These are phyloP conservation scores for Pemphredon lugubris DNA, from an alignment of 2,888 invertebrate genomes.

Conservation along the genomic window DNA sequence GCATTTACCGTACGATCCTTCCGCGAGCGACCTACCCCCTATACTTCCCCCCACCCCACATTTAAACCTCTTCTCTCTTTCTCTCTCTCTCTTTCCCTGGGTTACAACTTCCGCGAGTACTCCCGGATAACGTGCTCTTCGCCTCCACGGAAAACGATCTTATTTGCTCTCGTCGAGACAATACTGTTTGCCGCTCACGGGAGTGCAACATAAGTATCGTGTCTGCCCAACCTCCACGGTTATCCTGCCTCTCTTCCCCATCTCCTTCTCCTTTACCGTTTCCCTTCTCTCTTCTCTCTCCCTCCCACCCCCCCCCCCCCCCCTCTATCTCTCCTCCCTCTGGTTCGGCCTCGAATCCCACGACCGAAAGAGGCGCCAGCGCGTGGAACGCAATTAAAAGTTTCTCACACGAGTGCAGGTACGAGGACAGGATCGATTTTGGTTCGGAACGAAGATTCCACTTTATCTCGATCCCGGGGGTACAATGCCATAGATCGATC, in stretches of 20 bases:
- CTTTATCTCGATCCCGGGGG: no score
- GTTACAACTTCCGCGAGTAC: neutral
- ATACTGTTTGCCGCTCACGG: conserved; percentile 19
- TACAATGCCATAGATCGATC: conserved; percentile 27
- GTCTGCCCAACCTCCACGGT: neutral
- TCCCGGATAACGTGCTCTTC: neutral
- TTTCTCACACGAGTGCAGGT: conserved; percentile 69
- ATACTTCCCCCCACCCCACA: conserved; percentile 6
- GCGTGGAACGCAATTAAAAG: conserved; percentile 75
- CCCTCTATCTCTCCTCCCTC: conserved; percentile 5
- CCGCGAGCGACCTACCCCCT: neutral
- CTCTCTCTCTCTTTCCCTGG: conserved; percentile 6
- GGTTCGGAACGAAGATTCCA: conserved; percentile 8
- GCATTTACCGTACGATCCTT: neutral
- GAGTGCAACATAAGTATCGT: neutral
- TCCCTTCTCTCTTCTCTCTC: no score
- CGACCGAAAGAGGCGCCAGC: conserved; percentile 57
- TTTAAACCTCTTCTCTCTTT: conserved; percentile 1
- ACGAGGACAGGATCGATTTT: conserved; percentile 62
- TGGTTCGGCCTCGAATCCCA: conserved; percentile 21
- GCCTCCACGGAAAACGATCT: conserved; percentile 20
- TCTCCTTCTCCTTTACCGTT: neutral
- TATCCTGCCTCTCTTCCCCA: conserved; percentile 1
- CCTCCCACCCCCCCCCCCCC: neutral
- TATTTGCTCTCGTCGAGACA: conserved; percentile 32